A percentile compares a stretch with the other conserved stretches of the same genome.
These are phyloP conservation scores for Holothuria glaberrima DNA, from an alignment of 35 echinoderm and acorn worm species.

Conservation along the genomic window DNA sequence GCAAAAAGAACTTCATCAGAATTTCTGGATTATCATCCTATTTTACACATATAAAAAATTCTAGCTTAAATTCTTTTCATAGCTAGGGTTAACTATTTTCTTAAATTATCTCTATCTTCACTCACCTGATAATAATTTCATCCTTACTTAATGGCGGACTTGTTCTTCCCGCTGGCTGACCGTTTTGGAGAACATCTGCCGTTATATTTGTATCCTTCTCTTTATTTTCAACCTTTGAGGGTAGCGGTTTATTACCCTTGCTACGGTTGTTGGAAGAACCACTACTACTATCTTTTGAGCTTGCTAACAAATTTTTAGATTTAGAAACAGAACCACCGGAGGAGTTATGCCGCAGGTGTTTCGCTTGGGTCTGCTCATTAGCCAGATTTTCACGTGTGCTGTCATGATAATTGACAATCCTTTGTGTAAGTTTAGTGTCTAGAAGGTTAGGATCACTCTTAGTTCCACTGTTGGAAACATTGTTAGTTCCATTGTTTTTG, in stretches of 20 bases:
- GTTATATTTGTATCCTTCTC: conserved; percentile 88
- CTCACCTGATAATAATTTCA: conserved; percentile 69
- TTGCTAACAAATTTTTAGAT: conserved; percentile 41
- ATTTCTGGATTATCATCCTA: no score
- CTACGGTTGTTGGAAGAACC: conserved; percentile 27
- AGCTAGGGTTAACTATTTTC: background rate
- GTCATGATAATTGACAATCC: conserved; percentile 91
- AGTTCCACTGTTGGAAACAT: conserved; percentile 38
- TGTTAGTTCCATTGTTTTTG: conserved; percentile 77
- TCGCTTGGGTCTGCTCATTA: conserved; percentile 92
- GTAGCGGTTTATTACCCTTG: conserved; percentile 65
- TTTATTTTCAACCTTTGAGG: conserved; percentile 93
- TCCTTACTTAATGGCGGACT: conserved; percentile 67
- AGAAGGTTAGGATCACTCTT: conserved; percentile 65
- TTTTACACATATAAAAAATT: background rate
- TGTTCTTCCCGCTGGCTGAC: conserved; percentile 35
- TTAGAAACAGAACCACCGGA: conserved; percentile 40
- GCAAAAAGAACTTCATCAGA: no score
- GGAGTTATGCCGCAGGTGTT: conserved; percentile 82
- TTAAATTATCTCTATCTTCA: background rate
- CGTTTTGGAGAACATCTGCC: conserved; percentile 71
- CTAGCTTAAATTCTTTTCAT: background rate
- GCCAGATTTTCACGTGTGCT: conserved; percentile 82
- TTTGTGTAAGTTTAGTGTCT: conserved; percentile 85
- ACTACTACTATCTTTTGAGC: conserved; percentile 50